Evolutionary conservation across 2,797 vertebrate genomes (phyloP), one percentile per base, ranked within the genome.

Genomic region (Pseudochromis fuscus): DNA sequence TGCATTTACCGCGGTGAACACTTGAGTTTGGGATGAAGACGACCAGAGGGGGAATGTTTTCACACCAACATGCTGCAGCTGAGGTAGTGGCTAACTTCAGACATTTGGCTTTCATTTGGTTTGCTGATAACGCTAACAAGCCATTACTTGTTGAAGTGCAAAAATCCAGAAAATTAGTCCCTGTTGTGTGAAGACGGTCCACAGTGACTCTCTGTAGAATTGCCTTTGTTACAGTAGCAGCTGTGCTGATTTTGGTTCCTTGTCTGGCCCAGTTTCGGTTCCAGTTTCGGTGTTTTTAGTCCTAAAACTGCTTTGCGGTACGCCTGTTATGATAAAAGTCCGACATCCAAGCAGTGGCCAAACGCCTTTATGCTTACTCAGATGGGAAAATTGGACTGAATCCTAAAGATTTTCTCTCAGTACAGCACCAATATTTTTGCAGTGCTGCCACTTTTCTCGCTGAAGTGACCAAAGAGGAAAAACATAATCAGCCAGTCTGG

Each of bases 61-160:
- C 52, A 9, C 33, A 13, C 33, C 3, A 13, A 35, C 33, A 12
- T 35, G 13, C 33, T 63, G 64, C 30, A 66, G 35, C 50, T 12
- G 44, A 46, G 57, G 55, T 63, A 75, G 60, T 58, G 66, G 74
- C 61, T 27, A 65, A 46, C 61, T 65, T 72, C 67, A 53, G 60
- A 81, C 75, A 83, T 74, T 75, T 72, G 79, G 69, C 69, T 81
- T 74, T 45, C 59, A 77, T 81, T 72, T 65, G 55, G 67, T 73
- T 55, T 69, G 60, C 70, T 72, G 75, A 74, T 48, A 57, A 68
- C 25, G 66, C 42, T 69, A 79, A 83, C 67, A 63, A 71, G 58
- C 57, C 42, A 31, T 56, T 25, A 64, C 21, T 59, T 75, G 72
- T 56, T 44, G 38, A 53, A 72, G 57, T 42, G 72, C 5, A 5